Percentiles rank a stretch among this genome's conserved stretches.
Evolutionary conservation across 2,797 vertebrate species (phyloP).

Genomic region (Acanthurus leucopareius): DNA sequence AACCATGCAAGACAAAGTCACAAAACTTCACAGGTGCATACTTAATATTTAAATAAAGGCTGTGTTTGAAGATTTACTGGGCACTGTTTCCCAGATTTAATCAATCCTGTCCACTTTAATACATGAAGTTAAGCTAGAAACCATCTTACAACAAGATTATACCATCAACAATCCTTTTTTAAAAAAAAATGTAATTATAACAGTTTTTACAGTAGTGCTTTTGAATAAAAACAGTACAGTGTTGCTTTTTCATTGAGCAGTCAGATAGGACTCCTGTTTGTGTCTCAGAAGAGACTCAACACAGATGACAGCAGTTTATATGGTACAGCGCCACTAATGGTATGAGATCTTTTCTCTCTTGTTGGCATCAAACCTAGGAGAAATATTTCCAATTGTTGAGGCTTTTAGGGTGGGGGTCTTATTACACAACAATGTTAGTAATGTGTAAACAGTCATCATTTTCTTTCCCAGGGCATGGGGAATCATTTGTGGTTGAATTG

Average conservation of each 20-base stretch:
- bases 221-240: neutral
- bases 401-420: conserved; percentile 40
- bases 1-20: too few species aligned
- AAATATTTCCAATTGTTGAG: conserved; percentile 54
- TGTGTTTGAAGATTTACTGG: too few species aligned
- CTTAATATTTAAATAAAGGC: too few species aligned
- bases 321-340: conserved; percentile 17
- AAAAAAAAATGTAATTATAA: too few species aligned
- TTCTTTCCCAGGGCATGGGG: conserved; percentile 34
- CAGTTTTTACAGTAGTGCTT: neutral
- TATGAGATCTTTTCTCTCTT: conserved; percentile 55
- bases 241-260: conserved; percentile 19
- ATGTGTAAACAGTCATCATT: conserved; percentile 53
- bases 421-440: conserved; percentile 45
- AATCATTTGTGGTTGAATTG: conserved; percentile 44
- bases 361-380: conserved; percentile 58
- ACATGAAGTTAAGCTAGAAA: too few species aligned
- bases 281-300: conserved; percentile 21
- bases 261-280: conserved; percentile 26
- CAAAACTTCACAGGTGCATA: too few species aligned
- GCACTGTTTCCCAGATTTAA: too few species aligned
- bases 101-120: too few species aligned
- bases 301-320: conserved; percentile 31
- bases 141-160: too few species aligned
- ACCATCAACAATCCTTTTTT: too few species aligned